These are phyloP conservation scores for Gymnoscopelus microlampas DNA, from an alignment of 2,797 vertebrate genomes.

Conservation along the genomic window DNA sequence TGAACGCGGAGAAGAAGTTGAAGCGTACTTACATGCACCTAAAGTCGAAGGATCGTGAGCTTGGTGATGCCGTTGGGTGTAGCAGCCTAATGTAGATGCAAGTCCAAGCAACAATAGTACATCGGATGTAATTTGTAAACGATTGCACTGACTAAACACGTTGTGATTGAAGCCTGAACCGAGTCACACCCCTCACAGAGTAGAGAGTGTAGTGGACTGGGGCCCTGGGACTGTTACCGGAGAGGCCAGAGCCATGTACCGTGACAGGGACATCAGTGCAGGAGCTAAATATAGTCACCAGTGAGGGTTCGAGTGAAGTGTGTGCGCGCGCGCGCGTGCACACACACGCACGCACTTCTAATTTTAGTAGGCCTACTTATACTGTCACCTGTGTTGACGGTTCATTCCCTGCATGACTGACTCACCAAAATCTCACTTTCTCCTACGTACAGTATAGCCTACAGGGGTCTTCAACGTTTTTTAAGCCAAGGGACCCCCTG, in stretches of 20 bases:
- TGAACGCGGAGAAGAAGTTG: neutral
- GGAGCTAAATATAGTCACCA: constrained; percentile 72
- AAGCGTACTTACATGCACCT: constrained; percentile 56
- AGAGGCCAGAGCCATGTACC: constrained; percentile 53
- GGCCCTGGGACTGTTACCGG: constrained; percentile 53
- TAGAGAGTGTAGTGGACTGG: too few species aligned
- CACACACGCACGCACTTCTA: neutral
- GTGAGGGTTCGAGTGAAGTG: constrained; percentile 37
- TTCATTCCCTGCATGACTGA: neutral
- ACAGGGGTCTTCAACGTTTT: too few species aligned
- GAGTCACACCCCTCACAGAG: constrained; percentile 22
- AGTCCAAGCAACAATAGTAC: constrained; percentile 21
- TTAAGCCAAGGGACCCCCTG: too few species aligned
- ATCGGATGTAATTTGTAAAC: constrained; percentile 6
- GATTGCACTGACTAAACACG: constrained; percentile 16
- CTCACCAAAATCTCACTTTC: neutral
- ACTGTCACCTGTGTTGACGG: constrained; percentile 38
- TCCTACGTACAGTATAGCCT: neutral
- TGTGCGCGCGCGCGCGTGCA: constrained; percentile 21
- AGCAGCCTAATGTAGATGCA: constrained; percentile 12
- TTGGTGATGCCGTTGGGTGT: neutral
- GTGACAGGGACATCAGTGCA: constrained; percentile 26
- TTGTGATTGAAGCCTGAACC: constrained; percentile 42
- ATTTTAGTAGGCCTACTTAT: constrained; percentile 7
- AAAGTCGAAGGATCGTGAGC: neutral